Base-by-base conservation (phyloP, 2,113 vertebrate genomes). In the Psilopogon haemacephalus region DNA sequence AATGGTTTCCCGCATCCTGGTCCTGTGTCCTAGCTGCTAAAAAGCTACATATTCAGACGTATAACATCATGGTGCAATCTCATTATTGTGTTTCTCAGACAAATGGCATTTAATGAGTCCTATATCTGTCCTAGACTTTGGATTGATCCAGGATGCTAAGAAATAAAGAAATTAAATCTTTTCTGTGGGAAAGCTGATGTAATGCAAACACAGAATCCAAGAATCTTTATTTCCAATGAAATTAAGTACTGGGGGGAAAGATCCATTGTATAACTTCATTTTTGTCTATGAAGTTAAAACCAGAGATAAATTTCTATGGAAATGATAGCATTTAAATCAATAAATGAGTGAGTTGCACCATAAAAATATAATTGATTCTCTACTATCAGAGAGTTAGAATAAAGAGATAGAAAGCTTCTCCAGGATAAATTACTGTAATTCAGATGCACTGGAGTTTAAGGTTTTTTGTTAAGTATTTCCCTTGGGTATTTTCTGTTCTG, bases 101-200 rank as follows among this genome's bases (percentile, higher is more conserved):
- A 89, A 95, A 85, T 46, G 46, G 72, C 27, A 82, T 96, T 90
- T 85, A 93, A 93, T 83, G 81, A 94, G n/a, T 76, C 59, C 89
- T 94, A 60, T 94, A 96, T 83, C 92, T 92, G 71, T 84, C 60
- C 46, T 56, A 85, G 67, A 79, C 60, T 92, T 91, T 23, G 80
- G 60, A 95, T 74, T 76, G 59, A 91, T 76, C 71, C 79, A 88
- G 84, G 42, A 95, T 56, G 71, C 33, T 86, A 89, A 86, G 78
- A 86, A 87, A 86, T 52, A 68, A 35, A 16, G 12, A 10, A 48
- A 55, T 8, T 75, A 64, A 30, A 52, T 15, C 11, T 64, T 69
- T 86, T 64, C 40, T 89, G 44, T 76, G 50, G 82, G 67, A 92
- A 94, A 94, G 58, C 44, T 89, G 84, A 90, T 13, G 20, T 76